Conservation (phyloP, 2,113 vertebrate species). For the Cryptotis parvus region DNA sequence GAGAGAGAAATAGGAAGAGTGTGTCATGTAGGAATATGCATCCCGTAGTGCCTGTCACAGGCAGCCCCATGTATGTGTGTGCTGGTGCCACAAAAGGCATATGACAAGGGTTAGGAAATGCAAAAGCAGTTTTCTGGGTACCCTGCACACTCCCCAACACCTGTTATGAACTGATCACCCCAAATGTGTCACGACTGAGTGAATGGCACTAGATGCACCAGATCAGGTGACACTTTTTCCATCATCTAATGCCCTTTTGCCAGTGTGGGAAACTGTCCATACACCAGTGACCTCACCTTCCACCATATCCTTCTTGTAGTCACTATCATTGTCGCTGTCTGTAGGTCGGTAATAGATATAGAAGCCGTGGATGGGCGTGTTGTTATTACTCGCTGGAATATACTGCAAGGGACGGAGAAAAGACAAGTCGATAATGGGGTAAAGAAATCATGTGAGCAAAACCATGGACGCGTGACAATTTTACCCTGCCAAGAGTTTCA, state of each 20-base stretch:
- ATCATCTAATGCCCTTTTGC: background rate
- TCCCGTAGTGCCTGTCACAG: background rate
- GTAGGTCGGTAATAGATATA: conserved; percentile 99
- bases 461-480: background rate
- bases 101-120: too few relatives aligned
- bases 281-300: conserved; percentile 88
- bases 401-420: conserved; percentile 88
- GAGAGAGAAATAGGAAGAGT: conserved; percentile 46
- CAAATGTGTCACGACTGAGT: background rate
- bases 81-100: background rate
- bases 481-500: background rate
- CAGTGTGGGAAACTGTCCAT: background rate
- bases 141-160: background rate
- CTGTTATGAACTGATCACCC: background rate
- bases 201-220: fast-evolving
- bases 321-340: conserved; percentile 98
- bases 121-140: too few relatives aligned
- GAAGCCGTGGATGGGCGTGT: conserved; percentile 99
- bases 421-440: conserved; percentile 50
- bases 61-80: background rate
- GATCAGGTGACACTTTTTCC: background rate
- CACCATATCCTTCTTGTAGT: conserved; percentile 98
- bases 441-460: background rate
- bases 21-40: fast-evolving
- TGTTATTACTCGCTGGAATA: conserved; percentile 94